Conservation (phyloP, 1,140 invertebrate genomes). For the Amyelois transitella region DNA sequence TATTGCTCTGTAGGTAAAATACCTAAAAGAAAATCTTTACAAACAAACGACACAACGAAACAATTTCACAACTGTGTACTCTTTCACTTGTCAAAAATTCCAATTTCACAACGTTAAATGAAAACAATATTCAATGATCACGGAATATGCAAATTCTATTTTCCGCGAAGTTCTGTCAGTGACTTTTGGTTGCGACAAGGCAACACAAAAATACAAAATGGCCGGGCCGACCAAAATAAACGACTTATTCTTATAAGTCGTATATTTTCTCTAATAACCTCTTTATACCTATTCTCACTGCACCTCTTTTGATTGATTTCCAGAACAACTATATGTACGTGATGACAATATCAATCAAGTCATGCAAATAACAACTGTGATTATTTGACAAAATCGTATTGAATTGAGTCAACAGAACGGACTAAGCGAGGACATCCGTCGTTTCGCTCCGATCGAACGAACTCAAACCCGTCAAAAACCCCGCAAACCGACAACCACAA, state of each 20-base stretch:
- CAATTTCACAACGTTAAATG: background rate
- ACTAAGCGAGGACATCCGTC: slow-evolving; percentile 8
- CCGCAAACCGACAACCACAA: slow-evolving; percentile 7
- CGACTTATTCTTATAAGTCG: slow-evolving; percentile 16
- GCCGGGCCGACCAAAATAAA: slow-evolving; percentile 59
- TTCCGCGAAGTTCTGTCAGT: slow-evolving; percentile 43
- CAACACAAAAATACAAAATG: slow-evolving; percentile 57
- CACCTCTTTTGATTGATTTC: background rate
- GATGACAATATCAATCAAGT: slow-evolving; percentile 32
- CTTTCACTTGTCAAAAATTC: background rate
- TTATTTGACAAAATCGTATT: slow-evolving; percentile 19
- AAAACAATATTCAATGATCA: slow-evolving; percentile 6
- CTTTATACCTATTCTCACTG: too few species aligned
- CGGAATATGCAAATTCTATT: slow-evolving; percentile 34
- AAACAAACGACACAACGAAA: background rate
- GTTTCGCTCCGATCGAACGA: slow-evolving; percentile 37
- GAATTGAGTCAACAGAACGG: background rate
- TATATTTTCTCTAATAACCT: too few species aligned
- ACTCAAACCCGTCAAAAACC: background rate
- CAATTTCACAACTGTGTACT: background rate
- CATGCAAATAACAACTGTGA: slow-evolving; percentile 44
- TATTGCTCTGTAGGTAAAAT: too few species aligned
- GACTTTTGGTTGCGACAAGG: slow-evolving; percentile 22
- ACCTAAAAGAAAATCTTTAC: background rate
- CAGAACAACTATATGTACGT: background rate